Conservation (phyloP, 2,113 vertebrate species). For the Ciconia stormi region DNA sequence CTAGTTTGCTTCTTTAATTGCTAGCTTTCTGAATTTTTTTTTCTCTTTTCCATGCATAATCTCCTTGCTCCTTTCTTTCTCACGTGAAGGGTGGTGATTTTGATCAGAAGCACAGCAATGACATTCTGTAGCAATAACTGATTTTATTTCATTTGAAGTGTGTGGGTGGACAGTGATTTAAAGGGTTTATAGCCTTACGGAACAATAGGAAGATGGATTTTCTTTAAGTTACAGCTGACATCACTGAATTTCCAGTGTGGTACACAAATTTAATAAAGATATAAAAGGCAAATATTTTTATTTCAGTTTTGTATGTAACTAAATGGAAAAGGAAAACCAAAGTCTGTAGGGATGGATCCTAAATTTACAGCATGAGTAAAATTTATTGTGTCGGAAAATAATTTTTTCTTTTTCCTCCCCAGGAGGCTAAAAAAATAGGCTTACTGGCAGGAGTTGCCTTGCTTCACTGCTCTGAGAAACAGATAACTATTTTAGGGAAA, state of each 20-base stretch:
- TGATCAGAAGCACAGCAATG: not conserved
- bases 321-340: not conserved
- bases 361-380: not conserved
- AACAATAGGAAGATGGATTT: not conserved
- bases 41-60: not conserved
- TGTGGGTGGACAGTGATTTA: not conserved
- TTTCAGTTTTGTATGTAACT: not conserved
- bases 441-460: not conserved
- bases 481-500: conserved; percentile 21
- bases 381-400: not conserved
- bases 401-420: not conserved
- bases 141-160: not conserved
- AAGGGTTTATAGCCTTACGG: not conserved
- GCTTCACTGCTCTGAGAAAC: not conserved
- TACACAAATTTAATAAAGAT: not conserved
- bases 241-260: not conserved
- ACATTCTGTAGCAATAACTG: not conserved
- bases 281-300: not conserved
- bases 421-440: not conserved
- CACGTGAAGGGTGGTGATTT: not conserved
- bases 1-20: not conserved
- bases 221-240: not conserved
- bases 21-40: not conserved
- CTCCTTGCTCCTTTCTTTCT: not conserved
- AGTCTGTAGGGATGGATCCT: not conserved